Evolutionary conservation across 2,888 invertebrate species (phyloP).

Genomic region (Girardia tigrina): DNA sequence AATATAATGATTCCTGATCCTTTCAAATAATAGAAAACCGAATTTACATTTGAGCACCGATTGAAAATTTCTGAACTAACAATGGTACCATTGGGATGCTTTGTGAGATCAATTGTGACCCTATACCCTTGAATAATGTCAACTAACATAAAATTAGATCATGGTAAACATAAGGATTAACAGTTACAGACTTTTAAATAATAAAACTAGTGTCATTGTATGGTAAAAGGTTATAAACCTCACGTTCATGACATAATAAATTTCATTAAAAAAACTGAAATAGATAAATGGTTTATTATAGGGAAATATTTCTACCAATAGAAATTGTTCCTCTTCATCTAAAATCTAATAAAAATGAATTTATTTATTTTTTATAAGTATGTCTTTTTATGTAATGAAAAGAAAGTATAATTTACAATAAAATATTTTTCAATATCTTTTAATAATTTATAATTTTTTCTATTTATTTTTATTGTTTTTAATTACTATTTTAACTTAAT

Average conservation of each 20-base stretch:
- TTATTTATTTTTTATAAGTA: too few relatives aligned
- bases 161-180: not conserved
- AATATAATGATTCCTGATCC: not conserved
- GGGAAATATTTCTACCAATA: not conserved
- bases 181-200: not conserved
- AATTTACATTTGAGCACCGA: conserved; percentile 14
- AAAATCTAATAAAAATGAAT: not conserved
- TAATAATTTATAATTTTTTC: too few relatives aligned
- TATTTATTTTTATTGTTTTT: too few relatives aligned
- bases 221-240: not conserved
- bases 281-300: not conserved
- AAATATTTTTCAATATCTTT: too few relatives aligned
- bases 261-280: not conserved
- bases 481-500: too few relatives aligned
- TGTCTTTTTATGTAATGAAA: too few relatives aligned
- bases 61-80: conserved; percentile 7
- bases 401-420: too few relatives aligned
- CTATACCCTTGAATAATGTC: not conserved
- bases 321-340: not conserved
- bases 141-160: not conserved
- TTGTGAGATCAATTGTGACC: not conserved
- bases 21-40: conserved; percentile 19
- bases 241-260: conserved; percentile 10
- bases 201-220: not conserved
- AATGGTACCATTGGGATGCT: not conserved